Evolutionary conservation across 2,888 invertebrate genomes (phyloP).

Genomic region (Sesia apiformis): DNA sequence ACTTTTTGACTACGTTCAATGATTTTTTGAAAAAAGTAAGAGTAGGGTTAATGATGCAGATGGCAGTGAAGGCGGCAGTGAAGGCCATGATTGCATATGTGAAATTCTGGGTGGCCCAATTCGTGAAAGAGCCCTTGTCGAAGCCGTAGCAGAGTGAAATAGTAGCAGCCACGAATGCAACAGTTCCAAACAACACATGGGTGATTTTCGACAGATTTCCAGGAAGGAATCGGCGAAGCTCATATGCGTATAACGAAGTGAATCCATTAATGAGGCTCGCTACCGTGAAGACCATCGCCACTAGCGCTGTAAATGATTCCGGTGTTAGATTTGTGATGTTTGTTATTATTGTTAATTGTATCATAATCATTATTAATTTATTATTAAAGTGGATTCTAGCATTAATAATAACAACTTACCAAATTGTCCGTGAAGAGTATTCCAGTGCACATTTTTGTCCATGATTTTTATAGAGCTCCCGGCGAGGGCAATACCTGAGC

Average conservation of each 20-base stretch:
- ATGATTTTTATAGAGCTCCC: conserved; percentile 42
- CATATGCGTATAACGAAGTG: conserved; percentile 37
- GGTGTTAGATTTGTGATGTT: too few relatives aligned
- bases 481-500: conserved; percentile 42
- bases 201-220: conserved; percentile 34
- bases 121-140: conserved; percentile 29
- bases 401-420: conserved; percentile 22
- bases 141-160: conserved; percentile 38
- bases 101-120: conserved; percentile 20
- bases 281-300: conserved; percentile 42
- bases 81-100: conserved; percentile 29
- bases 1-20: background rate
- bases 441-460: conserved; percentile 31
- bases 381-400: too few relatives aligned
- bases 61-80: conserved; percentile 20
- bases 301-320: conserved; percentile 26
- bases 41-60: conserved; percentile 35
- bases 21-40: conserved; percentile 27
- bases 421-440: conserved; percentile 42
- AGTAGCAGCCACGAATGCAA: conserved; percentile 28
- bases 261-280: conserved; percentile 40
- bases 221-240: conserved; percentile 28
- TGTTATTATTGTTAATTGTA: too few relatives aligned
- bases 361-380: too few relatives aligned
- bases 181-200: conserved; percentile 40